phyloP scores from a whole-genome alignment of 2,113 vertebrate genomes.

The Embiotoca jacksoni region DNA sequence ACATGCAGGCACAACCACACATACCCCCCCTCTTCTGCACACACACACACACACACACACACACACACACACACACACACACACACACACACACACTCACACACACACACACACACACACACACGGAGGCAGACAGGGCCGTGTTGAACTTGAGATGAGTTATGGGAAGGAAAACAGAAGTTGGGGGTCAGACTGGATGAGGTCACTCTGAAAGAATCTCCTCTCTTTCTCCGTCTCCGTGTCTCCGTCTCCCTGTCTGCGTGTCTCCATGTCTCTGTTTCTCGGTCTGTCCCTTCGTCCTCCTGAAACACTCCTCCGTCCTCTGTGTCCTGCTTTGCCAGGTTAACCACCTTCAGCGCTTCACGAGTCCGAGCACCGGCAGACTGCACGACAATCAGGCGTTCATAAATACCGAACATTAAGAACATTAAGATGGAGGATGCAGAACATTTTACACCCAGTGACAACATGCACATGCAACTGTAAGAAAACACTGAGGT shows the following conservation, averaged over 20 bases:
- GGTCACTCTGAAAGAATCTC: conserved; percentile 65
- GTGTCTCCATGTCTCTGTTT: neutral
- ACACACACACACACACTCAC: conserved; percentile 19
- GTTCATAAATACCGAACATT: too few species aligned
- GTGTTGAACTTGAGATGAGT: conserved; percentile 71
- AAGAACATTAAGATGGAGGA: too few species aligned
- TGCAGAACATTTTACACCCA: too few species aligned
- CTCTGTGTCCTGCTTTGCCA: too few species aligned
- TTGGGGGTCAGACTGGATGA: conserved; percentile 51
- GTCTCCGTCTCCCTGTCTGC: neutral
- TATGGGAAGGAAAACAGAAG: conserved; percentile 70
- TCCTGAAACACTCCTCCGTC: neutral
- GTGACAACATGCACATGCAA: too few species aligned
- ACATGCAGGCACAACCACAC: conserved; percentile 2
- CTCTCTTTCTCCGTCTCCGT: neutral
- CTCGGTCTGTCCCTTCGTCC: neutral
- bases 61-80: conserved; percentile 33
- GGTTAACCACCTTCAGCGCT: too few species aligned
- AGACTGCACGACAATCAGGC: too few species aligned
- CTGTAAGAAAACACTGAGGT: too few species aligned
- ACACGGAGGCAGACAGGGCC: conserved; percentile 38
- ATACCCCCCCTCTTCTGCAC: neutral
- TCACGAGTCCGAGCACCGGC: too few species aligned
- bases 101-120: conserved; percentile 27
- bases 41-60: conserved; percentile 22